Evolutionary conservation across 2,888 invertebrate genomes (phyloP).

Genomic region (Cordilura impudica): DNA sequence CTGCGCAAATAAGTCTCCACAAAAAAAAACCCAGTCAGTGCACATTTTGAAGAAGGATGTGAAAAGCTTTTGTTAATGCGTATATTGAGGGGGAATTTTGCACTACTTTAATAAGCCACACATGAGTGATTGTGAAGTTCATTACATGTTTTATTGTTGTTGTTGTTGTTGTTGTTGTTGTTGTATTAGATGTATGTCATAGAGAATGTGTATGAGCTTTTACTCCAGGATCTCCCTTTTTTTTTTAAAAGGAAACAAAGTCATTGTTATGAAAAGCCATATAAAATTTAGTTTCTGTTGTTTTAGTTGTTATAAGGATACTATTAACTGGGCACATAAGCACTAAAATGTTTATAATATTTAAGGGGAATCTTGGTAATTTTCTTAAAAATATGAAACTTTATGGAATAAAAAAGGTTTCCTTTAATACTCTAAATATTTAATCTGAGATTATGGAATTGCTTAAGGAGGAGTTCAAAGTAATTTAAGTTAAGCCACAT

Average conservation of each 20-base stretch:
- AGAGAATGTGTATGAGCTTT: background rate
- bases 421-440: slow-evolving; percentile 23
- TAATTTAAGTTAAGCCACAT: slow-evolving; percentile 32
- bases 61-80: background rate
- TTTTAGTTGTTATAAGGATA: slow-evolving; percentile 1
- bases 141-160: slow-evolving; percentile 12
- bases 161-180: background rate
- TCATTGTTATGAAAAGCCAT: slow-evolving; percentile 31
- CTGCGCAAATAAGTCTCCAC: slow-evolving; percentile 52
- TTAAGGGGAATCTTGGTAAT: background rate
- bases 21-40: background rate
- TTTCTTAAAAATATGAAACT: background rate
- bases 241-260: slow-evolving; percentile 24
- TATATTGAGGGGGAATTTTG: slow-evolving; percentile 15
- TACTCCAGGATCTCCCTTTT: background rate
- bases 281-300: slow-evolving; percentile 16
- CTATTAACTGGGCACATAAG: background rate
- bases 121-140: slow-evolving; percentile 58
- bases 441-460: slow-evolving; percentile 23
- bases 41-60: background rate
- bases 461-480: background rate
- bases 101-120: slow-evolving; percentile 56
- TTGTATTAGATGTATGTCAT: background rate
- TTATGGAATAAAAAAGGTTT: slow-evolving; percentile 21
- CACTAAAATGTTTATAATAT: background rate